Percentiles rank a stretch among this genome's conserved stretches.
Evolutionary conservation across 2,888 invertebrate species (phyloP).

Genomic region (Metopia argyrocephala): DNA sequence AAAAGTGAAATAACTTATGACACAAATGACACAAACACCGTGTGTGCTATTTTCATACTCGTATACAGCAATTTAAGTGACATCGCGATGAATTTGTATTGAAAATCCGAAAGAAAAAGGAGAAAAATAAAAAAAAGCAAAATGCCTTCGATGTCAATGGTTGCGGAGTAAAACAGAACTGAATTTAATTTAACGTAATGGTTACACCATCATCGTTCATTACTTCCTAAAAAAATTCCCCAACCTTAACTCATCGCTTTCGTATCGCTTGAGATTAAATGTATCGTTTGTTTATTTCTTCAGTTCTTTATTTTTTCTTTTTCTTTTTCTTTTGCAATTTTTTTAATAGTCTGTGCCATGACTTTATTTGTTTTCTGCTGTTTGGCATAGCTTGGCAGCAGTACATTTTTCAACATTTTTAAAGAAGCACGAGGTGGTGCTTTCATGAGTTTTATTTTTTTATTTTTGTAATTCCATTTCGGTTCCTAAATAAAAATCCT

Average conservation of each 20-base stretch:
- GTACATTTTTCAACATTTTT: constrained; percentile 20
- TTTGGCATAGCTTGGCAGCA: neutral
- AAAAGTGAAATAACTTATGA: neutral
- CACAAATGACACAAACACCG: constrained; percentile 9
- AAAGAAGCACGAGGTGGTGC: constrained; percentile 52
- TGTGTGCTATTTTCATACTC: constrained; percentile 12
- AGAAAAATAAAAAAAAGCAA: neutral
- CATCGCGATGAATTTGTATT: constrained; percentile 35
- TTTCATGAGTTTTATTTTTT: constrained; percentile 41
- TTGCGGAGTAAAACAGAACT: constrained; percentile 24
- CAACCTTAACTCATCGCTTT: neutral
- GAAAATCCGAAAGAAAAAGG: constrained; percentile 5
- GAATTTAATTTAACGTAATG: constrained; percentile 39
- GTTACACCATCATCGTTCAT: neutral
- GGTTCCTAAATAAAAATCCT: constrained; percentile 38
- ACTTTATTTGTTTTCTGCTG: neutral
- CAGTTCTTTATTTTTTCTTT: neutral
- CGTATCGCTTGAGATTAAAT: constrained; percentile 35
- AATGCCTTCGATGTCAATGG: neutral
- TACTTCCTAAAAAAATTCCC: neutral
- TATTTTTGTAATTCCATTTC: neutral
- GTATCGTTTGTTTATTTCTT: constrained; percentile 1
- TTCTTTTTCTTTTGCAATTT: neutral
- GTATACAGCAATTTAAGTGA: neutral
- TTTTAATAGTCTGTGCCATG: neutral